phyloP scores from a whole-genome alignment of 2,888 invertebrate genomes.

The Lysandra coridon region DNA sequence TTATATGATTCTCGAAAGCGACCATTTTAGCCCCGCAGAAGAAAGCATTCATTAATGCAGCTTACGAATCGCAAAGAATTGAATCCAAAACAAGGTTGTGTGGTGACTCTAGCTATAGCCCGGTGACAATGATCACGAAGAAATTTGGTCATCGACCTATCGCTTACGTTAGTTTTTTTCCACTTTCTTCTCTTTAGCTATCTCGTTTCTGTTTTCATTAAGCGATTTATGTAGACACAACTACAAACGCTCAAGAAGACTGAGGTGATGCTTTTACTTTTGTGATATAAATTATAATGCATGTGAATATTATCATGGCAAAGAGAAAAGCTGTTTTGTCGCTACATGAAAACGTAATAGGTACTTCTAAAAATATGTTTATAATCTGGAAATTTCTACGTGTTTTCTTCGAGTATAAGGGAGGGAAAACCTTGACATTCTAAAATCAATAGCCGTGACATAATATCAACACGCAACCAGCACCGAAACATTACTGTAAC shows the following conservation, averaged over 20 bases:
- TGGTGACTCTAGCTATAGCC: background rate
- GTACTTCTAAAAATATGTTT: background rate
- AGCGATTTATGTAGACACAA: too few species aligned
- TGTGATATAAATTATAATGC: too few species aligned
- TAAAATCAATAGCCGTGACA: slow-evolving; percentile 16
- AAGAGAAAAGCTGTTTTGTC: background rate
- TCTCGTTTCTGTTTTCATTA: too few species aligned
- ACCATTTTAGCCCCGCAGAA: too few species aligned
- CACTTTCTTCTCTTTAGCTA: too few species aligned
- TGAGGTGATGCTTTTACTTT: too few species aligned
- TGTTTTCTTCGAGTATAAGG: slow-evolving; percentile 8
- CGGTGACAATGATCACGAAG: too few species aligned
- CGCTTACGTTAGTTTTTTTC: too few species aligned
- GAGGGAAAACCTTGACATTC: slow-evolving; percentile 27
- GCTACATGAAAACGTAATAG: background rate
- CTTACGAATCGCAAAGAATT: background rate
- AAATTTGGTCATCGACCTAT: too few species aligned
- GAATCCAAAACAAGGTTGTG: background rate
- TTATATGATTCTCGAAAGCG: too few species aligned
- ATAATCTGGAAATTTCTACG: slow-evolving; percentile 11
- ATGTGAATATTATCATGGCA: background rate
- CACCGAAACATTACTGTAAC: background rate
- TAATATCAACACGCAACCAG: slow-evolving; percentile 18
- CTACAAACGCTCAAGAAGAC: too few species aligned
- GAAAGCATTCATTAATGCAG: slow-evolving; percentile 17